These are phyloP conservation scores for Acleris emargana DNA, from an alignment of 2,888 invertebrate genomes.

Conservation along the genomic window DNA sequence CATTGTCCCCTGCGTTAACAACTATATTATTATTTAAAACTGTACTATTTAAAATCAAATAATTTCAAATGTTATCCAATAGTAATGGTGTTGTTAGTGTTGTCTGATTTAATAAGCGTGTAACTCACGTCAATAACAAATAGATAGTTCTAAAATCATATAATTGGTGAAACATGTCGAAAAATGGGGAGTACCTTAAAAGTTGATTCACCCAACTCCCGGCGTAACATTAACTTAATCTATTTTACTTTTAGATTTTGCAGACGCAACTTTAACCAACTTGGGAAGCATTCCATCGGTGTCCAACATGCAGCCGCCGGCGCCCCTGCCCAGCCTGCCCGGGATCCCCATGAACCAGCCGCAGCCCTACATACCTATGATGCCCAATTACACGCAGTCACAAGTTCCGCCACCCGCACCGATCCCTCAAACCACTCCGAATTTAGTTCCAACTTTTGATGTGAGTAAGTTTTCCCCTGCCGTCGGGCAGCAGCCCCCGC, in stretches of 20 bases:
- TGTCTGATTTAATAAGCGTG: too few species aligned
- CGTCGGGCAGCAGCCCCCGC: constrained; percentile 64
- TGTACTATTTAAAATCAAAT: too few species aligned
- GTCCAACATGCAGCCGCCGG: constrained; percentile 79
- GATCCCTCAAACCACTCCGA: constrained; percentile 49
- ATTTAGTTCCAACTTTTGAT: constrained; percentile 73
- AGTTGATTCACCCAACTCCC: too few species aligned
- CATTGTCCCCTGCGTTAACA: too few species aligned
- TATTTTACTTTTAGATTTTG: constrained; percentile 60
- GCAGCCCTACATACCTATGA: constrained; percentile 80
- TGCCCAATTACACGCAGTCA: constrained; percentile 71
- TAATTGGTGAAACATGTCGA: too few species aligned
- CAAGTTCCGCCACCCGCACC: constrained; percentile 50
- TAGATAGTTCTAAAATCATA: too few species aligned
- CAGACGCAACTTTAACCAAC: constrained; percentile 76
- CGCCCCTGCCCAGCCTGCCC: constrained; percentile 78
- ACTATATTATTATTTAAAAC: too few species aligned
- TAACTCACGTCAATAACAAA: too few species aligned
- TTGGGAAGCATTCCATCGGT: constrained; percentile 78
- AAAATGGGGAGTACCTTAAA: too few species aligned
- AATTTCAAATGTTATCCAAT: too few species aligned
- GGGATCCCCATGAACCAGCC: constrained; percentile 82
- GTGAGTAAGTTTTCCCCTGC: constrained; percentile 69
- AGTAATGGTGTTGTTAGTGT: too few species aligned
- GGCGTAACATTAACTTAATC: background rate